phyloP scores from a whole-genome alignment of 2,888 invertebrate genomes.

The Hipparchia semele region DNA sequence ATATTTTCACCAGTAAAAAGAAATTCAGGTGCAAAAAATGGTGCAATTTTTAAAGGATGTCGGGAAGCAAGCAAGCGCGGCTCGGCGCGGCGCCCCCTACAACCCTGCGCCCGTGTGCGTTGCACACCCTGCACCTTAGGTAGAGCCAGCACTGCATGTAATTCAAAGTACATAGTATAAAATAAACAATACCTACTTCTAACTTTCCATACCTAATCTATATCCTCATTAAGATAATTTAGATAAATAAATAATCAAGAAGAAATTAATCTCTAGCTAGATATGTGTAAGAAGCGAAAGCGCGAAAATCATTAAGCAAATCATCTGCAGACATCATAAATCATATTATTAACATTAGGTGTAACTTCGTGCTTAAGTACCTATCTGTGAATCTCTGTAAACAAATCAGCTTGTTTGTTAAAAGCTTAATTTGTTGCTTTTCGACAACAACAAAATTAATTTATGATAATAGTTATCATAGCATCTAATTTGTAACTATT shows the following conservation, averaged over 20 bases:
- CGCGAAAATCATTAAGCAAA: background rate
- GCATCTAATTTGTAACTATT: background rate
- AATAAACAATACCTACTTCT: too few relatives aligned
- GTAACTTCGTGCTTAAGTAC: background rate
- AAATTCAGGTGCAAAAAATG: too few relatives aligned
- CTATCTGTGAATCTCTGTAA: background rate
- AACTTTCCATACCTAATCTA: too few relatives aligned
- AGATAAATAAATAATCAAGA: background rate
- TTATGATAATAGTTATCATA: too few relatives aligned
- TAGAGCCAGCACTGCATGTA: too few relatives aligned
- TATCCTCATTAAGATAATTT: background rate
- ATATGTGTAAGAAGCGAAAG: background rate
- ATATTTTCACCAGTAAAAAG: too few relatives aligned
- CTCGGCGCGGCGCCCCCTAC: too few relatives aligned
- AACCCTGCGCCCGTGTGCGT: too few relatives aligned
- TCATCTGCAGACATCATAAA: background rate
- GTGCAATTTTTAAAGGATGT: too few relatives aligned
- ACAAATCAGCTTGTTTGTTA: conserved; percentile 17
- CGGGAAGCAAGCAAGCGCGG: too few relatives aligned
- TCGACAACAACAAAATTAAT: conserved; percentile 14
- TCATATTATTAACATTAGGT: background rate
- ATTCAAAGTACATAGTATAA: too few relatives aligned
- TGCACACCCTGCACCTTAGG: too few relatives aligned
- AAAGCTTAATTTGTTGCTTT: conserved; percentile 10
- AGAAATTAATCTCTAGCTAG: background rate